A percentile compares a stretch with the other conserved stretches of the same genome.
These are phyloP conservation scores for Rhinopomastus cyanomelas DNA, from an alignment of 2,113 vertebrate species.

Conservation along the genomic window DNA sequence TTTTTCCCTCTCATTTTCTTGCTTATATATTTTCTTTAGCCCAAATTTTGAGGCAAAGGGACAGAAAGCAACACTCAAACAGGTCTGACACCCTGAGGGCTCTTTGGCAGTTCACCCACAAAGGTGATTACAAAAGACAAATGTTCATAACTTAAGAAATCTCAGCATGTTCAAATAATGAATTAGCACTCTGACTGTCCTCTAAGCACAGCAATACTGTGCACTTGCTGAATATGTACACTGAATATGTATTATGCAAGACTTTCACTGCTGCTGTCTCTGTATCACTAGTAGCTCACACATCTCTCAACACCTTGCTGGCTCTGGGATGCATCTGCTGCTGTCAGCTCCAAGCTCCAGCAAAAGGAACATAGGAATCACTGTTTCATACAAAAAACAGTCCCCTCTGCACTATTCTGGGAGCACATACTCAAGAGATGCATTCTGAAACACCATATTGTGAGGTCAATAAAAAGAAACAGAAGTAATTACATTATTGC, in stretches of 20 bases:
- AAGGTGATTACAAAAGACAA: not conserved
- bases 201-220: not conserved
- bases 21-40: not conserved
- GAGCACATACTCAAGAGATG: not conserved
- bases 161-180: not conserved
- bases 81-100: not conserved
- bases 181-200: not conserved
- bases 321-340: not conserved
- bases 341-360: not conserved
- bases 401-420: not conserved
- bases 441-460: not conserved
- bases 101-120: not conserved
- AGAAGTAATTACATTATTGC: not conserved
- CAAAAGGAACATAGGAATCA: rapidly evolving
- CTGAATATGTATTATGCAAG: not conserved
- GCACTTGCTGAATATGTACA: not conserved
- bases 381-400: not conserved
- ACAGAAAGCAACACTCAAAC: not conserved
- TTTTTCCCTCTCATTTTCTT: not conserved
- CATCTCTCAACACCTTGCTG: not conserved
- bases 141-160: not conserved
- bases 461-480: not conserved
- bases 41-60: not conserved
- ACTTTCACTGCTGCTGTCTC: not conserved
- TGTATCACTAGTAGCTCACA: not conserved